These are phyloP conservation scores for Augochlora pura DNA, from an alignment of 1,140 invertebrate genomes.

Conservation along the genomic window DNA sequence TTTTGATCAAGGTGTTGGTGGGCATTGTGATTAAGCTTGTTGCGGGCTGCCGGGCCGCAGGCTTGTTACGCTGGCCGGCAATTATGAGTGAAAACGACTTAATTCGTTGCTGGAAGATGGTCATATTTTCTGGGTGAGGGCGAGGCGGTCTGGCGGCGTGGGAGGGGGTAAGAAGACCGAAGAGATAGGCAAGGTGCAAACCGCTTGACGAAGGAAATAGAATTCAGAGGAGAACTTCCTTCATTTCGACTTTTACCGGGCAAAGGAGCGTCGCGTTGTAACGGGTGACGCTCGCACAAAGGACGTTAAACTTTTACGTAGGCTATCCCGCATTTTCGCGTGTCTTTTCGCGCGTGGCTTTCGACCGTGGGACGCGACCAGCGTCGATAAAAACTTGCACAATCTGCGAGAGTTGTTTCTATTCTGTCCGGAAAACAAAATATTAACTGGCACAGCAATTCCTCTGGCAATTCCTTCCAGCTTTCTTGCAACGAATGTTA, in stretches of 20 bases:
- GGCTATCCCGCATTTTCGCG: constrained; percentile 21
- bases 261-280: constrained; percentile 42
- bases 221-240: constrained; percentile 53
- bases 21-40: neutral
- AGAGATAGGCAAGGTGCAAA: constrained; percentile 30
- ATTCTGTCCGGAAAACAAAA: neutral
- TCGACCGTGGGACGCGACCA: neutral
- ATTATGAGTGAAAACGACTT: constrained; percentile 19
- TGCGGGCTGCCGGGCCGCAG: neutral
- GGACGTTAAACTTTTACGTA: constrained; percentile 33
- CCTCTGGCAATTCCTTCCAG: too few relatives aligned
- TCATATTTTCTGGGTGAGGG: neutral
- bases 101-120: constrained; percentile 1
- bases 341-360: neutral
- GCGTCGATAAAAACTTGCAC: constrained; percentile 29
- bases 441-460: neutral
- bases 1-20: neutral
- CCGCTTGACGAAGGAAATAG: constrained; percentile 49
- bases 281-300: constrained; percentile 40
- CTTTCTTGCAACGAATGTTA: too few relatives aligned
- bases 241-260: constrained; percentile 52
- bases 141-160: neutral
- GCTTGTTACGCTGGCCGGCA: neutral
- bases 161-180: neutral
- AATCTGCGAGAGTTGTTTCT: constrained; percentile 1